Base-by-base conservation (phyloP, 2,113 vertebrate species). In the Chaetodon trifascialis region DNA sequence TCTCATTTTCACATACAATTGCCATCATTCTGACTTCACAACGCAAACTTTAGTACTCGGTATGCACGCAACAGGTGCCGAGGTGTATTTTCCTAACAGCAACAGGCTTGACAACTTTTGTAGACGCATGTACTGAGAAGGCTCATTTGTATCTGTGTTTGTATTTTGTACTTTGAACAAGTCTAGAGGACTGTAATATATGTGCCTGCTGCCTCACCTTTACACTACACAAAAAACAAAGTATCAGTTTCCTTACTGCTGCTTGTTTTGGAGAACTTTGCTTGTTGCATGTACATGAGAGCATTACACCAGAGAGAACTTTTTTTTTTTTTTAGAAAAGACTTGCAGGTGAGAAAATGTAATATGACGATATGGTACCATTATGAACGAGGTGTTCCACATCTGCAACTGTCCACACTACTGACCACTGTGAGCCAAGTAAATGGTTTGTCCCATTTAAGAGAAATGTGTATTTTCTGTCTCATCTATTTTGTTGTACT, bases 341-440 rank as follows among this genome's bases (percentile, higher is more conserved):
- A 30, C 17, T 40, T 66, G 73, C 55, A 68, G 58, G 34, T 60
- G 54, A 47, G 34, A 62, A 7, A 58, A 52, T 64, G 25, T 68
- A 54, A 76, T 56, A 68, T 73, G 60, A 25, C 54, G 52, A 58
- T 52, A 62, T 7, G 14, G 63, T 66, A 71, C 72, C 6, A 10
- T 65, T 62, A 62, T 60, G 40, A 77, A 62, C 42, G 14, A 81
- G 65, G 51, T 72, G 77, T 73, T 70, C 16, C 47, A 66, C 47
- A 73, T 62, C 65, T 76, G 47, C 68, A 77, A 34, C 83, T 71
- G 59, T 84, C 38, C 4, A 60, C 74, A 87, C 88, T 74, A 67
- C 67, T 75, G 49, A 86, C 90, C 85, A 84, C 82, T 89, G 82
- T 86, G 85, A 90, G 73, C 51, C 7, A 72, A 70, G 73, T 79